Percentiles rank a stretch among this genome's conserved stretches.
Evolutionary conservation across 2,797 vertebrate species (phyloP).

Genomic region (Fistularia tabacaria): DNA sequence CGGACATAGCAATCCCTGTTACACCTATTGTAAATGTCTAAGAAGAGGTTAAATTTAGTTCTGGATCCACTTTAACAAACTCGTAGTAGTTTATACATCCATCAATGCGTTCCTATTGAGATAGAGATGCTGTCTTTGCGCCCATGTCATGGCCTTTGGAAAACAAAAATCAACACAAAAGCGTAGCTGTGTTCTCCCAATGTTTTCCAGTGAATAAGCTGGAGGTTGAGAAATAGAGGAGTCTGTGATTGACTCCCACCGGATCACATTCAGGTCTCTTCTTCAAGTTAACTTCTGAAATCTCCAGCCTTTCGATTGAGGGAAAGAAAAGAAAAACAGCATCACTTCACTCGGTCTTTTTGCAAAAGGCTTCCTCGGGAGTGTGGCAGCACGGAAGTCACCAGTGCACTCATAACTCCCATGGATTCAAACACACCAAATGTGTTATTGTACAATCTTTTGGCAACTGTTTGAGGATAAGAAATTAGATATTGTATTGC

Average conservation of each 20-base stretch:
- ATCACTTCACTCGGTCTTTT: constrained; percentile 35
- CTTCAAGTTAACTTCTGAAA: constrained; percentile 43
- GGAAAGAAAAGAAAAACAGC: constrained; percentile 5
- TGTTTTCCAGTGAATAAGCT: constrained; percentile 21
- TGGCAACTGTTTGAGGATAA: too few species aligned
- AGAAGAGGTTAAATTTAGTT: too few species aligned
- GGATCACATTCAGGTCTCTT: constrained; percentile 40
- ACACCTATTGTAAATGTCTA: too few species aligned
- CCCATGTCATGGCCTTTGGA: background rate
- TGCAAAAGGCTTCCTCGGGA: constrained; percentile 34
- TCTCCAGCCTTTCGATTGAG: constrained; percentile 21
- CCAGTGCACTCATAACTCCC: constrained; percentile 38
- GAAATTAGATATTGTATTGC: too few species aligned
- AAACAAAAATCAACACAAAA: constrained; percentile 1
- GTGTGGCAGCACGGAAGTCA: constrained; percentile 35
- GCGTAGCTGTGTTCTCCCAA: background rate
- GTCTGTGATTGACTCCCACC: constrained; percentile 28
- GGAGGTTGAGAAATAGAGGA: constrained; percentile 36
- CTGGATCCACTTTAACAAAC: too few species aligned
- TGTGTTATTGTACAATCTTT: too few species aligned
- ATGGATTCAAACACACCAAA: constrained; percentile 2
- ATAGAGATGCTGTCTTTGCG: too few species aligned
- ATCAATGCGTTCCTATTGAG: too few species aligned
- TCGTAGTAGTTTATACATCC: too few species aligned
- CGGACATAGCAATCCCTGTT: too few species aligned